These are phyloP conservation scores for Eleginops maclovinus DNA, from an alignment of 2,113 vertebrate genomes.

Conservation along the genomic window DNA sequence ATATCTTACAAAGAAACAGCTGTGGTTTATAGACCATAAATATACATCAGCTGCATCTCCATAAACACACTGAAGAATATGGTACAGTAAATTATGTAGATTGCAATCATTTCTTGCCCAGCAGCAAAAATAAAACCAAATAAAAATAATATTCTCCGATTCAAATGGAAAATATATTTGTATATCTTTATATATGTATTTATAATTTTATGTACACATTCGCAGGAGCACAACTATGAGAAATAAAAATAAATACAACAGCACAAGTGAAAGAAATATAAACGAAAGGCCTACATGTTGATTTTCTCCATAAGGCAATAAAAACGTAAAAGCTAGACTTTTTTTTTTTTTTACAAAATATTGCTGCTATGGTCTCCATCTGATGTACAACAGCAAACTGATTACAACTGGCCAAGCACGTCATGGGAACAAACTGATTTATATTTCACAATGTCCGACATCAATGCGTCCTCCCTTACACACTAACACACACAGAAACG, in stretches of 20 bases:
- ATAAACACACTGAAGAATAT: slow-evolving; percentile 73
- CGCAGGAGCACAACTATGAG: slow-evolving; percentile 75
- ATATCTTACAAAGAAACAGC: slow-evolving; percentile 77
- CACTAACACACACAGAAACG: slow-evolving; percentile 61
- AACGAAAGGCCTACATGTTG: slow-evolving; percentile 62
- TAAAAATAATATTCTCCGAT: slow-evolving; percentile 84
- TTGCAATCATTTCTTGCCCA: slow-evolving; percentile 76
- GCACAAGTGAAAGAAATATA: slow-evolving; percentile 65
- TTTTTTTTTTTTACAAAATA: slow-evolving; percentile 72
- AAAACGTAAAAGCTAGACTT: slow-evolving; percentile 73
- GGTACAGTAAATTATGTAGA: slow-evolving; percentile 75
- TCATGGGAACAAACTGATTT: slow-evolving; percentile 62
- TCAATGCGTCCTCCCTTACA: slow-evolving; percentile 45
- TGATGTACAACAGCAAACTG: slow-evolving; percentile 75
- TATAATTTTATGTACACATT: slow-evolving; percentile 86
- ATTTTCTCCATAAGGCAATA: slow-evolving; percentile 82
- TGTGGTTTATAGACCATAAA: slow-evolving; percentile 73
- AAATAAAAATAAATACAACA: slow-evolving; percentile 76
- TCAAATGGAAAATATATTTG: slow-evolving; percentile 87
- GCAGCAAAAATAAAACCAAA: slow-evolving; percentile 85
- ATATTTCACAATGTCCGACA: slow-evolving; percentile 60
- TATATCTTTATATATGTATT: slow-evolving; percentile 86
- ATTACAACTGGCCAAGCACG: slow-evolving; percentile 80
- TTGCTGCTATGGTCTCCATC: slow-evolving; percentile 81
- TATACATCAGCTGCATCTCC: slow-evolving; percentile 75